Evolutionary conservation across 2,797 vertebrate species (phyloP), one percentile per base, ranked within the genome.

Genomic region (Sebastiscus tertius): DNA sequence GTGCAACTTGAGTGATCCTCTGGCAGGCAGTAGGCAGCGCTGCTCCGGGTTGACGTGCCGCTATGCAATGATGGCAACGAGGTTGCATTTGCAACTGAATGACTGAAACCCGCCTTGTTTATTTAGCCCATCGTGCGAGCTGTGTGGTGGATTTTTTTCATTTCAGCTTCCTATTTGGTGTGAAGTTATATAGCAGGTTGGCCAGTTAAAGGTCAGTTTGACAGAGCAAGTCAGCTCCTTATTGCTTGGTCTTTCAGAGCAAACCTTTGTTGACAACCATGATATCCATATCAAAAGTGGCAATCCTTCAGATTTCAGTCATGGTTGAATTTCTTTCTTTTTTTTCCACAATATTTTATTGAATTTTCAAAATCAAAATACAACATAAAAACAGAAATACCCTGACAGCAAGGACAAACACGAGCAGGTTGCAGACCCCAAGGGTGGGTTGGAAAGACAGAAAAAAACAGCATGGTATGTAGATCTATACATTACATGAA

Each of bases 1-100:
- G 92, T 92, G 92, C 90, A 93, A 92, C 88, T 92, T 90, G 83
- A 86, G 83, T 46, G 81, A 84, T 83, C 83, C 58, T 24, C 72
- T 72, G 42, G 42, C 42, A 46, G 42, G 36, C 36, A 39, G 36
- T 13, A 14, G 83, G 84, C 87, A 72, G 84, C 85, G 81, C 84
- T 71, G 89, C 76, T 84, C 81, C 54, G 58, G 72, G 65, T 34
- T 77, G 88, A 89, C 86, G 82, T 81, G 81, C 84, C 75, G 75
- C 84, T 81, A 66, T 72, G 80, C 73, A 61, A 70, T 18, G 62
- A 70, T 18, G 59, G 66, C 59, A 60, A 64, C 63, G 61, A 75
- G 63, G 20, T 24, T 77, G 76, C 56, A 18, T 59, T 56, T 56
- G 55, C 59, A 75, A 71, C 65, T 72, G 59, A 64, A 63, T 26